Evolutionary conservation across 2,888 invertebrate species (phyloP), one percentile per base, ranked within the genome.

Genomic region (Pammene fasciana): DNA sequence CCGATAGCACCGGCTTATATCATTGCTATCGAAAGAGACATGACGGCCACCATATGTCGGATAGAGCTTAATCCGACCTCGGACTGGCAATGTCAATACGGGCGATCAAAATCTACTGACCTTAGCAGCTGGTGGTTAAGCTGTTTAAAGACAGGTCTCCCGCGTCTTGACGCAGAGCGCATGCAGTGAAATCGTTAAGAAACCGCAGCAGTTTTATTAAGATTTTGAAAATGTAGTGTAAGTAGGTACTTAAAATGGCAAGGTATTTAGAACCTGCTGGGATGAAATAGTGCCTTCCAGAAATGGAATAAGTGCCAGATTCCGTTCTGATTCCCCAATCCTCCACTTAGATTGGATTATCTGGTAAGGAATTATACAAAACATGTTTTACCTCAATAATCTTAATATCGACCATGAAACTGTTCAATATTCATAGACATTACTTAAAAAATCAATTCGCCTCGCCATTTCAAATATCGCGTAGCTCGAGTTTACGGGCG

Each of bases 401-500:
- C 26, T 5, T 10, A 16, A 7, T 13, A 16, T 48, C 16, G 14
- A 14, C 48, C 50, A 50, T 10, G 14, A 48, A 46, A 16, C 1
- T 1, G n/a, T 5, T 48, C 45, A 45, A 48, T 60, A 46, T 46
- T 50, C 41, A 50, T 18, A 50, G 41, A 41, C 50, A 61, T 52
- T n/a, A 26, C 26, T 62, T 52, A 52, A 62, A 62, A 36, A 41
- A 62, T 26, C 50, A 52, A 56, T 68, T 48, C 56, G 48, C 41
- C 11, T 13, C n/a, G 43, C 52, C 36, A 67, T 67, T 67, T 48
- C 38, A 65, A 68, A 59, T 34, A 62, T 16, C 57, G 41, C 50
- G 45, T 36, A 52, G 50, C 71, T 74, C 71, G 76, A 72, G 71
- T 79, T 78, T 76, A 79, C 76, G 72, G 76, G 38, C 71, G 78